phyloP scores from a whole-genome alignment of 2,113 vertebrate species.

The Eupsittula cactorum region DNA sequence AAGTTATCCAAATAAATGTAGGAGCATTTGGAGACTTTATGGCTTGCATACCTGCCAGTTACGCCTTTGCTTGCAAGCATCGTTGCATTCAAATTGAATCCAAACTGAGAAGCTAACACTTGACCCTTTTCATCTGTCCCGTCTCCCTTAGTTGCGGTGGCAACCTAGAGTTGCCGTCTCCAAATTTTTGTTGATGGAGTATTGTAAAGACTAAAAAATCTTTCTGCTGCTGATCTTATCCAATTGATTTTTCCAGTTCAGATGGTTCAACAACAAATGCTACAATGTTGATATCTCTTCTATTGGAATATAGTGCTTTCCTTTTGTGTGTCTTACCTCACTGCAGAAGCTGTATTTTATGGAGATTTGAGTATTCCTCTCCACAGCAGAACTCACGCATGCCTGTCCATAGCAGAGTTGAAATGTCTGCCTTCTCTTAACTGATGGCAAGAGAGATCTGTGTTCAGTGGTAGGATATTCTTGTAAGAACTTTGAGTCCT shows the following conservation, averaged over 20 bases:
- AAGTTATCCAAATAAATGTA: neutral
- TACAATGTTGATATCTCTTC: neutral
- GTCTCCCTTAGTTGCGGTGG: neutral
- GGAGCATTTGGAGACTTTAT: neutral
- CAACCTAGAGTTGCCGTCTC: neutral
- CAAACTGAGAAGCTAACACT: neutral
- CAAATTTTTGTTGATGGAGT: neutral
- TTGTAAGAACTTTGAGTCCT: neutral
- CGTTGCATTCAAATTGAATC: neutral
- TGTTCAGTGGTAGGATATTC: neutral
- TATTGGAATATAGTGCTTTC: neutral
- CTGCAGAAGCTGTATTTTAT: neutral
- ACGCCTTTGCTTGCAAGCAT: neutral
- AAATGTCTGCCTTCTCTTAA: neutral
- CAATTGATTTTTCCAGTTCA: neutral
- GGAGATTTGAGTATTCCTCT: neutral
- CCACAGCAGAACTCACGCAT: neutral
- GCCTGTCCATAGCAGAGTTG: neutral
- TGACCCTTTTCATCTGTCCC: neutral
- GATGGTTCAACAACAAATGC: neutral
- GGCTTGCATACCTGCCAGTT: neutral
- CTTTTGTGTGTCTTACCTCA: neutral
- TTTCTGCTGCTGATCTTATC: neutral
- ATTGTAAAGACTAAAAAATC: neutral
- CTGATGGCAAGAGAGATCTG: neutral